Evolutionary conservation across 35 echinoderm and acorn worm genomes (phyloP).

Genomic region (Heliocidaris tuberculata): DNA sequence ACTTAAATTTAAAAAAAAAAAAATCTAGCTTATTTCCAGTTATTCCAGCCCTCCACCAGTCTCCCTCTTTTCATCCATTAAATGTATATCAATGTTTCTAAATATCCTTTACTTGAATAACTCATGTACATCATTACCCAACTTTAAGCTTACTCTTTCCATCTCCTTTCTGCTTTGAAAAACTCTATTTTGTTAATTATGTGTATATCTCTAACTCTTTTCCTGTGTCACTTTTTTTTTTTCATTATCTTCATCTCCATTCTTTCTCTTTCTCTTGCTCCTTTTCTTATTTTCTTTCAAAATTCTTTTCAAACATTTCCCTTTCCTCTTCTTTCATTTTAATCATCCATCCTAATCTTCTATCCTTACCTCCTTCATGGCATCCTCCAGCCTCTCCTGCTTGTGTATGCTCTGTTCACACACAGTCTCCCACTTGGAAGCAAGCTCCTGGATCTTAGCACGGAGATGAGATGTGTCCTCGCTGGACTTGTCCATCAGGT

Average conservation of each 20-base stretch:
- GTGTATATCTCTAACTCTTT: not conserved
- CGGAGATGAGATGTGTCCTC: conserved; percentile 93
- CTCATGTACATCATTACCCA: too few species aligned
- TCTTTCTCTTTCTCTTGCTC: not conserved
- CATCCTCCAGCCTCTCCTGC: conserved; percentile 86
- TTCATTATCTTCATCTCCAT: not conserved
- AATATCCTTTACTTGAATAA: too few species aligned
- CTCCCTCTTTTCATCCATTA: too few species aligned
- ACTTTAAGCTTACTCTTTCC: too few species aligned
- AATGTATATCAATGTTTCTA: too few species aligned
- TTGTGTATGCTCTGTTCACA: conserved; percentile 87
- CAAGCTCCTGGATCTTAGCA: conserved; percentile 84
- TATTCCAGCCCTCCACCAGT: too few species aligned
- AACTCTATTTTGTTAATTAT: too few species aligned
- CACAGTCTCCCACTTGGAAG: conserved; percentile 88
- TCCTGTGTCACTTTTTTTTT: not conserved
- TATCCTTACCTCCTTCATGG: conserved; percentile 88
- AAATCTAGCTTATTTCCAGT: too few species aligned
- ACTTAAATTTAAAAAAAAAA: too few species aligned
- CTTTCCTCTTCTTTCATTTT: not conserved
- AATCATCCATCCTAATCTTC: not conserved
- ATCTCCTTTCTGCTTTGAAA: too few species aligned
- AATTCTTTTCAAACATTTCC: not conserved
- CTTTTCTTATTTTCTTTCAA: not conserved
- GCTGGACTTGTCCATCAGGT: conserved; percentile 92